Evolutionary conservation across 2,113 vertebrate species (phyloP).

Genomic region (Nannobrachium achirus): DNA sequence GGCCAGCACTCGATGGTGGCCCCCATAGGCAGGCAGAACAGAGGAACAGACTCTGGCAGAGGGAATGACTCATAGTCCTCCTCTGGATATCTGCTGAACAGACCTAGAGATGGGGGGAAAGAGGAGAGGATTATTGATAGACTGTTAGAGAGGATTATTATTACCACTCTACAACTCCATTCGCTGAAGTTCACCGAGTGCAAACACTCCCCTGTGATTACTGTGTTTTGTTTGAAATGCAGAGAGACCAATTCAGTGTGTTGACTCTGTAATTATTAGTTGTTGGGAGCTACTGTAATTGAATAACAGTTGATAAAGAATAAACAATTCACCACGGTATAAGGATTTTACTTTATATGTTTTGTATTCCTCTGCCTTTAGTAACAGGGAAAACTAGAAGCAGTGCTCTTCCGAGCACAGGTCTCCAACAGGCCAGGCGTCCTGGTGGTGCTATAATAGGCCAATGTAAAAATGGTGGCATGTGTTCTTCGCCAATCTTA

Average conservation of each 20-base stretch:
- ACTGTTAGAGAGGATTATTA: slow-evolving; percentile 4
- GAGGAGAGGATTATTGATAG: too few species aligned
- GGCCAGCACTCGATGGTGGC: slow-evolving; percentile 97
- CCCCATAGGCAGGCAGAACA: slow-evolving; percentile 98
- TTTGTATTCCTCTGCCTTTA: background rate
- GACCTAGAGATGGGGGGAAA: slow-evolving; percentile 80
- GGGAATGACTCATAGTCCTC: slow-evolving; percentile 97
- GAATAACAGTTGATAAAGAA: slow-evolving; percentile 13
- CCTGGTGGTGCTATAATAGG: too few species aligned
- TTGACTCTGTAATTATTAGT: slow-evolving; percentile 25
- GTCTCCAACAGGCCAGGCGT: too few species aligned
- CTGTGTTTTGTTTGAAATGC: background rate
- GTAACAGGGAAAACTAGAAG: background rate
- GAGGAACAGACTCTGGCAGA: slow-evolving; percentile 95
- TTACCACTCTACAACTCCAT: background rate
- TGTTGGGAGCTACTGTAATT: background rate
- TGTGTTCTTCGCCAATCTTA: too few species aligned
- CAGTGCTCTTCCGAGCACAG: too few species aligned
- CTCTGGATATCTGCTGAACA: slow-evolving; percentile 95
- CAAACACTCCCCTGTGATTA: slow-evolving; percentile 13
- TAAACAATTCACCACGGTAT: background rate
- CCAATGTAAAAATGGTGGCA: too few species aligned
- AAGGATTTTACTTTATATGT: slow-evolving; percentile 8
- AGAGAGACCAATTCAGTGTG: slow-evolving; percentile 9
- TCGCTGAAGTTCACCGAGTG: background rate